A percentile compares a stretch with the other conserved stretches of the same genome.
phyloP scores from a whole-genome alignment of 2,888 invertebrate genomes.

The Linyphia triangularis region DNA sequence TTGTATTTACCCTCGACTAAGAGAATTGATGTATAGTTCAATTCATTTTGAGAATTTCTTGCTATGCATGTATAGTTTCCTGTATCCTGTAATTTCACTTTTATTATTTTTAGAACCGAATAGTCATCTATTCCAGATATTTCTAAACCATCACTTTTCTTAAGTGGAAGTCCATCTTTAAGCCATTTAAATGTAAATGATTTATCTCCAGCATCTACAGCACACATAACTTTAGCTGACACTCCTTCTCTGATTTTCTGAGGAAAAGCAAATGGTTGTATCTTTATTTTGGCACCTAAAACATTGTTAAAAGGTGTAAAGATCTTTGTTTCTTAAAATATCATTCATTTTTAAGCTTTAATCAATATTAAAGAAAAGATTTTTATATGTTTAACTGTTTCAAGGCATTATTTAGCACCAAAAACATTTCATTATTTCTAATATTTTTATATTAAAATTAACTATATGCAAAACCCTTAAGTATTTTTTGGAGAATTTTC shows the following conservation, averaged over 20 bases:
- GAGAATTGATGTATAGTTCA: slow-evolving; percentile 47
- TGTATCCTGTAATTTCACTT: slow-evolving; percentile 34
- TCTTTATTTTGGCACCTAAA: slow-evolving; percentile 42
- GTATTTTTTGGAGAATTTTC: too few species aligned
- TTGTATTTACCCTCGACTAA: slow-evolving; percentile 57
- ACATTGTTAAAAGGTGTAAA: not conserved
- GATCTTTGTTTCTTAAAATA: not conserved
- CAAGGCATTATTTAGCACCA: too few species aligned
- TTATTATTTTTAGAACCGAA: slow-evolving; percentile 60
- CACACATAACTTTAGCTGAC: slow-evolving; percentile 61
- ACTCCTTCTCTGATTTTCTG: slow-evolving; percentile 63
- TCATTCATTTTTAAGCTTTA: not conserved
- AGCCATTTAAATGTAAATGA: slow-evolving; percentile 60
- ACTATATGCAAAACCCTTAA: too few species aligned
- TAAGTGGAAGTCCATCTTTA: slow-evolving; percentile 38
- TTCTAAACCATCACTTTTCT: slow-evolving; percentile 15
- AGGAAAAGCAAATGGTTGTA: slow-evolving; percentile 69
- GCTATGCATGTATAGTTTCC: slow-evolving; percentile 69
- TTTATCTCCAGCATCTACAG: slow-evolving; percentile 50
- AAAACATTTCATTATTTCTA: too few species aligned
- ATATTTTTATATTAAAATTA: too few species aligned
- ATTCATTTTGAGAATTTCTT: not conserved
- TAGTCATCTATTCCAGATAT: slow-evolving; percentile 17
- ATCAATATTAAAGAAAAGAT: too few species aligned
- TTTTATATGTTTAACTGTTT: too few species aligned